A percentile compares a stretch with the other conserved stretches of the same genome.
Evolutionary conservation across 2,113 vertebrate genomes (phyloP).

Genomic region (Nipponia nippon): DNA sequence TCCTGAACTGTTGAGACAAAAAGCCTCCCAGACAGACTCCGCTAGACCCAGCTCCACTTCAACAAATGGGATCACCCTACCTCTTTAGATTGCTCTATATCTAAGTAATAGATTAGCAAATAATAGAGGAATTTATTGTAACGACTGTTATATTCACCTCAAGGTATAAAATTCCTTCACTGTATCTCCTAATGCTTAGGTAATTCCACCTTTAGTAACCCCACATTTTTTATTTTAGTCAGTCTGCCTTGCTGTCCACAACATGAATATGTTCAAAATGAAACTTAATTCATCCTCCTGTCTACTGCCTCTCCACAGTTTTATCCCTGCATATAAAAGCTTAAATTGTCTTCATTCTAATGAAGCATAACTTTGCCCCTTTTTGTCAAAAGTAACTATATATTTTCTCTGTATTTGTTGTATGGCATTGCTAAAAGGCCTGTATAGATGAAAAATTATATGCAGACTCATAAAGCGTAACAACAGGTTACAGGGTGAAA

Average conservation of each 20-base stretch:
- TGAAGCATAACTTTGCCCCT: neutral
- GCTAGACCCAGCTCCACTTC: neutral
- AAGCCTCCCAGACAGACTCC: neutral
- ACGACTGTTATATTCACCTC: neutral
- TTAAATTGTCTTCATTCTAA: neutral
- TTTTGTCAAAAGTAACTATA: neutral
- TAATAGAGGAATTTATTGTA: neutral
- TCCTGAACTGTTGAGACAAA: neutral
- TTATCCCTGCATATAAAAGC: neutral
- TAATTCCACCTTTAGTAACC: neutral
- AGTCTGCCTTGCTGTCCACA: neutral
- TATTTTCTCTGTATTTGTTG: neutral
- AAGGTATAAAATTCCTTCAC: neutral
- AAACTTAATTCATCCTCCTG: neutral
- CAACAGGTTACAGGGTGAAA: neutral
- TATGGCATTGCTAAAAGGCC: rapidly evolving
- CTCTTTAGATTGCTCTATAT: neutral
- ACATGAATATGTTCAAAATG: neutral
- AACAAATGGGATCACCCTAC: neutral
- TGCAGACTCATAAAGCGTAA: neutral
- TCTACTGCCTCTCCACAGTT: neutral
- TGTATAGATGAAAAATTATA: neutral
- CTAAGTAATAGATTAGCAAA: neutral
- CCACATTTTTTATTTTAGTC: neutral
- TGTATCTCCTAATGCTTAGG: neutral